These are phyloP conservation scores for Telenomus remus DNA, from an alignment of 1,140 invertebrate species.

Conservation along the genomic window DNA sequence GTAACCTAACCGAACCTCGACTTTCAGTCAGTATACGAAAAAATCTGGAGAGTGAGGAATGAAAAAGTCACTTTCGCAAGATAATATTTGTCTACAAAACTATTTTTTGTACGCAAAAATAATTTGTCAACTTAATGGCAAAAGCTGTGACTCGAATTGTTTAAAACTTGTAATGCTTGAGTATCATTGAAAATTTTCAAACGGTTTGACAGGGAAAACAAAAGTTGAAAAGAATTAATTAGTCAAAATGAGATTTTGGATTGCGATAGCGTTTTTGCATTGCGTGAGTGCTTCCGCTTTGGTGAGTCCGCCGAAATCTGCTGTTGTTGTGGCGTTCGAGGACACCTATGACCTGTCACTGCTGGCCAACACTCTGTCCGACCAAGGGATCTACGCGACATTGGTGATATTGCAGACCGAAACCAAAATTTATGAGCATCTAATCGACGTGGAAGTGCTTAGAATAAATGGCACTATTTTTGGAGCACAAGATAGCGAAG, in stretches of 20 bases:
- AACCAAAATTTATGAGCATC: slow-evolving; percentile 64
- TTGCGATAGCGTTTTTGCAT: slow-evolving; percentile 22
- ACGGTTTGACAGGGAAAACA: not conserved
- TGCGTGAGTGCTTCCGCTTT: slow-evolving; percentile 57
- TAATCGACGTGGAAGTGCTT: slow-evolving; percentile 65
- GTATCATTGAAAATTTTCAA: not conserved
- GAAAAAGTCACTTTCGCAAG: no score
- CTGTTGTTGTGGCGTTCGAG: slow-evolving; percentile 70
- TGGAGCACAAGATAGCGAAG: slow-evolving; percentile 31
- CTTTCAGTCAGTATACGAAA: not conserved
- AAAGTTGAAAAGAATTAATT: not conserved
- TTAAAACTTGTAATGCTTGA: not conserved
- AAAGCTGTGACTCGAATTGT: no score
- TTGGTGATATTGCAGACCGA: slow-evolving; percentile 61
- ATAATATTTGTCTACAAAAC: no score
- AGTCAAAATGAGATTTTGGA: slow-evolving; percentile 15
- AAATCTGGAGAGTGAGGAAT: no score
- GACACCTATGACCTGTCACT: slow-evolving; percentile 69
- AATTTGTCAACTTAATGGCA: no score
- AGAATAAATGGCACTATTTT: slow-evolving; percentile 53
- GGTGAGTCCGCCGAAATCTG: slow-evolving; percentile 62
- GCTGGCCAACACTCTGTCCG: slow-evolving; percentile 69
- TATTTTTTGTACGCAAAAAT: no score
- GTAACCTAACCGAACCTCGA: not conserved
- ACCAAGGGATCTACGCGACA: slow-evolving; percentile 65